Evolutionary conservation across 2,797 vertebrate genomes (phyloP).

Genomic region (Rhodeus uyekii): DNA sequence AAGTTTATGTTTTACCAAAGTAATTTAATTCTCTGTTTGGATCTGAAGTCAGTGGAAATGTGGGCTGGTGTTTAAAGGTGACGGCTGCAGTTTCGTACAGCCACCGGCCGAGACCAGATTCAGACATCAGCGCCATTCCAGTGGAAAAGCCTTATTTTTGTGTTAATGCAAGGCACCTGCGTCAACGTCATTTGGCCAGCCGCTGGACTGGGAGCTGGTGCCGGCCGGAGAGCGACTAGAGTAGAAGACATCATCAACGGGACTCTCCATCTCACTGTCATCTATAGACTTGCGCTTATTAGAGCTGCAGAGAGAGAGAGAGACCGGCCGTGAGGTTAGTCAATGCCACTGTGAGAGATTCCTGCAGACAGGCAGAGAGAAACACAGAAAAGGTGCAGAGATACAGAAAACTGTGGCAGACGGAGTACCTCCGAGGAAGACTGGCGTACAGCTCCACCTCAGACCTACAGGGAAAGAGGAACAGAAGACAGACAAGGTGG

Average conservation of each 20-base stretch:
- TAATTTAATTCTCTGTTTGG: neutral
- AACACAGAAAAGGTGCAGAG: slow-evolving; percentile 53
- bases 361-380: neutral
- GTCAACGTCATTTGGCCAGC: slow-evolving; percentile 93
- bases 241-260: slow-evolving; percentile 94
- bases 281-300: slow-evolving; percentile 94
- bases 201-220: slow-evolving; percentile 92
- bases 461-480: slow-evolving; percentile 76
- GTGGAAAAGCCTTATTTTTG: neutral
- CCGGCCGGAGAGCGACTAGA: slow-evolving; percentile 91
- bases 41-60: neutral
- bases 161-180: slow-evolving; percentile 74
- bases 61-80: neutral
- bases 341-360: neutral
- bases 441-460: slow-evolving; percentile 85
- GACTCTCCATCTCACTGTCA: slow-evolving; percentile 95
- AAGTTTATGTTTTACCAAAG: neutral
- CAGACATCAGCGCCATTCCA: neutral
- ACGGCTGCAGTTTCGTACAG: no score
- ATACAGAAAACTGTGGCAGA: slow-evolving; percentile 32
- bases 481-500: slow-evolving; percentile 22
- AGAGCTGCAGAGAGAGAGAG: slow-evolving; percentile 73
- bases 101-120: neutral
- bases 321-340: slow-evolving; percentile 15
- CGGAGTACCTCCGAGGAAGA: slow-evolving; percentile 82